phyloP scores from a whole-genome alignment of 2,888 invertebrate genomes.

The Stenoptilia bipunctidactyla region DNA sequence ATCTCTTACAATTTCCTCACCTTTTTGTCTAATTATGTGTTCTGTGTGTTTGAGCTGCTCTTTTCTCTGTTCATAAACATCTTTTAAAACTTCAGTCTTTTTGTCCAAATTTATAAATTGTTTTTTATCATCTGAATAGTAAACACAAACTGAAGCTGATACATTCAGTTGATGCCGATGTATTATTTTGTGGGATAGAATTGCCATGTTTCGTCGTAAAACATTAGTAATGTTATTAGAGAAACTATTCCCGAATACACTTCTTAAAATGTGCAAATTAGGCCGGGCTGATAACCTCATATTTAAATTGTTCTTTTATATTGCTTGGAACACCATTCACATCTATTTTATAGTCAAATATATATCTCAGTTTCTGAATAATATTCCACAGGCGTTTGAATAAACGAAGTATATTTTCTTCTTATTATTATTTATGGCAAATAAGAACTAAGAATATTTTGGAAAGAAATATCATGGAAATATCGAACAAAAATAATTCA shows the following conservation, averaged over 20 bases:
- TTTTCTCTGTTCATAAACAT: slow-evolving; percentile 73
- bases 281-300: no score
- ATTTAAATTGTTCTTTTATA: no score
- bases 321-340: no score
- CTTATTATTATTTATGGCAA: no score
- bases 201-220: not conserved
- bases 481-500: no score
- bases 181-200: not conserved
- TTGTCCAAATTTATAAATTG: slow-evolving; percentile 50
- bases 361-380: no score
- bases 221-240: not conserved
- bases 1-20: slow-evolving; percentile 55
- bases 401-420: no score
- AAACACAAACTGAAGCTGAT: slow-evolving; percentile 30
- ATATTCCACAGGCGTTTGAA: no score
- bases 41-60: slow-evolving; percentile 73
- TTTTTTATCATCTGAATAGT: slow-evolving; percentile 50
- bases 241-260: slow-evolving; percentile 2
- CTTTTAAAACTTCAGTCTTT: slow-evolving; percentile 62
- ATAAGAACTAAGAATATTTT: no score
- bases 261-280: no score
- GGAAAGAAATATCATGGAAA: no score
- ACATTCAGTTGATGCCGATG: slow-evolving; percentile 22
- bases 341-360: no score
- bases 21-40: slow-evolving; percentile 51